phyloP scores from a whole-genome alignment of 23 tunicate genomes.

The Oikopleura dioica region DNA sequence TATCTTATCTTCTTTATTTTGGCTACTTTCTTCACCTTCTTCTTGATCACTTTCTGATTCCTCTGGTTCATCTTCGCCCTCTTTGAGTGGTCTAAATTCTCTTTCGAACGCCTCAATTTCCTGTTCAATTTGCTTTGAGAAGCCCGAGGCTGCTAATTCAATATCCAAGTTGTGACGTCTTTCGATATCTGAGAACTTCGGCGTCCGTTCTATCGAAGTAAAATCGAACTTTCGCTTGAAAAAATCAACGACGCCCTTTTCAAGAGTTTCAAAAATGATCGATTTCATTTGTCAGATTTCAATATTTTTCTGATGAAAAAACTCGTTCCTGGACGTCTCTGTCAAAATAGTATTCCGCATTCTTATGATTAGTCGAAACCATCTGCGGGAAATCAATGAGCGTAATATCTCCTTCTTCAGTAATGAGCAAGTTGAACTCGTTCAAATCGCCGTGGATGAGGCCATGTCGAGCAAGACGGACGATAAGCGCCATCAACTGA shows the following conservation, averaged over 20 bases:
- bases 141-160: slow-evolving; percentile 36
- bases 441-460: slow-evolving; percentile 87
- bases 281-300: too few species aligned
- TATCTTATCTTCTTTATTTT: not conserved
- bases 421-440: slow-evolving; percentile 72
- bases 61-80: slow-evolving; percentile 6
- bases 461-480: slow-evolving; percentile 54
- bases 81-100: slow-evolving; percentile 20
- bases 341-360: slow-evolving; percentile 32
- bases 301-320: too few species aligned
- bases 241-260: not conserved
- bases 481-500: slow-evolving; percentile 38
- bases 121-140: slow-evolving; percentile 15
- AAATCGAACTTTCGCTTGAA: slow-evolving; percentile 11
- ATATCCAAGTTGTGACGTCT: slow-evolving; percentile 14
- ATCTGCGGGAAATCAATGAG: slow-evolving; percentile 95
- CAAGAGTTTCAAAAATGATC: too few species aligned
- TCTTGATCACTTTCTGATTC: not conserved
- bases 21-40: not conserved
- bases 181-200: not conserved
- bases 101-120: slow-evolving; percentile 22
- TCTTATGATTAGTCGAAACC: slow-evolving; percentile 58
- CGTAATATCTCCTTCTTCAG: slow-evolving; percentile 43
- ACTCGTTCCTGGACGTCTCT: not conserved
- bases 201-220: not conserved